phyloP scores from a whole-genome alignment of 2,113 vertebrate genomes.

The Engystomops pustulosus region DNA sequence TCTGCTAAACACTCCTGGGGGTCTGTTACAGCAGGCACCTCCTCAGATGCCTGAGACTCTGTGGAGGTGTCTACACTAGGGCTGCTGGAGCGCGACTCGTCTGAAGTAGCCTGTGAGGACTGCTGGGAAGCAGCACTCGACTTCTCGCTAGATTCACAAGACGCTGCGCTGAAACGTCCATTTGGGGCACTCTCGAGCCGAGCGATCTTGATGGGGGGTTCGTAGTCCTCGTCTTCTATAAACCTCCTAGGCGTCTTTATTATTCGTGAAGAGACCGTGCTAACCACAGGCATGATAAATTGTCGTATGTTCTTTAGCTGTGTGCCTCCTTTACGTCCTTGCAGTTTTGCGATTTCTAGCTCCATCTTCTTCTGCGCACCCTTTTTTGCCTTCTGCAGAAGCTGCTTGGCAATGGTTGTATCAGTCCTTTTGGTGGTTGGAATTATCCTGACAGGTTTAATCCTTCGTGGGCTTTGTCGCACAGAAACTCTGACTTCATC shows the following conservation, averaged over 20 bases:
- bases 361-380: slow-evolving; percentile 90
- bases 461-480: slow-evolving; percentile 91
- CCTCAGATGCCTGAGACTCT: slow-evolving; percentile 95
- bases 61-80: slow-evolving; percentile 95
- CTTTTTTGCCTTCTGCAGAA: slow-evolving; percentile 94
- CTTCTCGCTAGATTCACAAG: slow-evolving; percentile 89
- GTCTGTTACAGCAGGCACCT: slow-evolving; percentile 86
- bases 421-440: slow-evolving; percentile 95
- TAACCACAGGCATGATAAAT: slow-evolving; percentile 98
- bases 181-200: slow-evolving; percentile 83
- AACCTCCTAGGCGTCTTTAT: slow-evolving; percentile 98
- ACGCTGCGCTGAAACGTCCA: slow-evolving; percentile 89
- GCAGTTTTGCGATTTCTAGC: slow-evolving; percentile 86
- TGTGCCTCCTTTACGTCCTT: slow-evolving; percentile 84
- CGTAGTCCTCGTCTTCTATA: slow-evolving; percentile 93
- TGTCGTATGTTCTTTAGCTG: slow-evolving; percentile 97
- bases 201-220: slow-evolving; percentile 90
- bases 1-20: slow-evolving; percentile 78
- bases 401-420: slow-evolving; percentile 92
- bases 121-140: slow-evolving; percentile 92
- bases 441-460: slow-evolving; percentile 93
- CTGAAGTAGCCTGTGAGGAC: slow-evolving; percentile 96
- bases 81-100: slow-evolving; percentile 93
- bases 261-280: slow-evolving; percentile 93
- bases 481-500: slow-evolving; percentile 78